phyloP scores from a whole-genome alignment of 2,113 vertebrate genomes.

The Ctenomys sociabilis region DNA sequence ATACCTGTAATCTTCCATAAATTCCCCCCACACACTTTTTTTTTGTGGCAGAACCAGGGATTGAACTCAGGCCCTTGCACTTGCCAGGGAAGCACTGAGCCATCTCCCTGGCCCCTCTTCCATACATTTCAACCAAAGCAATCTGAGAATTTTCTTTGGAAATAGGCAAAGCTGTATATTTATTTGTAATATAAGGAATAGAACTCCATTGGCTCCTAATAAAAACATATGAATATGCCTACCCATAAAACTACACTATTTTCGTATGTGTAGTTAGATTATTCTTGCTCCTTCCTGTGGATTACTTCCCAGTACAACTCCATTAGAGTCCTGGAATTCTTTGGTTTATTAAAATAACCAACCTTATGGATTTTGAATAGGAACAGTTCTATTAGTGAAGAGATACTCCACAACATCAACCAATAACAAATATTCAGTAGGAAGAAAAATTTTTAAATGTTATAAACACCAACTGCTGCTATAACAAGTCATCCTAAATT shows the following conservation, averaged over 20 bases:
- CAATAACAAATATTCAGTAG: conserved; percentile 59
- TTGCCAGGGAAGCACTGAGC: too few relatives aligned
- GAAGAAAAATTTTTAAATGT: conserved; percentile 17
- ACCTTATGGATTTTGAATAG: conserved; percentile 50
- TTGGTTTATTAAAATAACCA: conserved; percentile 70
- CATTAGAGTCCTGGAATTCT: conserved; percentile 65
- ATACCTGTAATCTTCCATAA: conserved; percentile 1
- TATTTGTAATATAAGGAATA: conserved; percentile 39
- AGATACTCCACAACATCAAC: conserved; percentile 54
- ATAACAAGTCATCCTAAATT: conserved; percentile 27
- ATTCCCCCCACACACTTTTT: too few relatives aligned
- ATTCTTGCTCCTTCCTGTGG: conserved; percentile 58
- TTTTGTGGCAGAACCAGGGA: too few relatives aligned
- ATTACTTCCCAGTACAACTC: conserved; percentile 40
- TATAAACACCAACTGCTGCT: conserved; percentile 54
- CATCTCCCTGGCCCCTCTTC: too few relatives aligned
- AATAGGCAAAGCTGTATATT: conserved; percentile 32
- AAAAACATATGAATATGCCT: conserved; percentile 49
- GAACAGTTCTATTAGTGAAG: conserved; percentile 74
- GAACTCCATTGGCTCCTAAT: conserved; percentile 33
- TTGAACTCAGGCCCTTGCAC: too few relatives aligned
- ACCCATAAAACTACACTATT: conserved; percentile 12
- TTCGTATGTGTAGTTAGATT: conserved; percentile 35
- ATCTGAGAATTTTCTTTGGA: conserved; percentile 40
- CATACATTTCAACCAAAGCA: conserved; percentile 54